A percentile compares a stretch with the other conserved stretches of the same genome.
phyloP scores from a whole-genome alignment of 2,797 vertebrate species.

The Distichodus sexfasciatus region DNA sequence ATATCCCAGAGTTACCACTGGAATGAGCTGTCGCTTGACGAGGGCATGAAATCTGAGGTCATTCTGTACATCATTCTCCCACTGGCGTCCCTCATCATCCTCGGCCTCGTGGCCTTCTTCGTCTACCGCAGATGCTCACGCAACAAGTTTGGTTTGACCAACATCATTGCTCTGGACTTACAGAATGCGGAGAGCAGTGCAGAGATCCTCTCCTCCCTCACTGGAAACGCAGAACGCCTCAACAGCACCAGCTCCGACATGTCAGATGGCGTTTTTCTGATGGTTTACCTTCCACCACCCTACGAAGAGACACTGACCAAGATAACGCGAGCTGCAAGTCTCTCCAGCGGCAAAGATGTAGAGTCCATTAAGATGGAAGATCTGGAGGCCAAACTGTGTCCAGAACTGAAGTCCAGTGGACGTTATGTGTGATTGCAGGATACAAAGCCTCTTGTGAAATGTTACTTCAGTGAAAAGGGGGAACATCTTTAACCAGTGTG shows the following conservation, averaged over 20 bases:
- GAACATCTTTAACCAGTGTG: no score
- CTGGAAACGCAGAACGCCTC: conserved; percentile 59
- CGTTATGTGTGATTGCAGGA: conserved; percentile 50
- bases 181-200: conserved; percentile 58
- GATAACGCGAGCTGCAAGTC: conserved; percentile 68
- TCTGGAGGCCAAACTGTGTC: conserved; percentile 66
- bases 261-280: conserved; percentile 72
- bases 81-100: conserved; percentile 47
- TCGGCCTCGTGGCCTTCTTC: conserved; percentile 52
- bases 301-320: conserved; percentile 85
- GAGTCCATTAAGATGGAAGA: conserved; percentile 67
- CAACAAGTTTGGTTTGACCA: conserved; percentile 61
- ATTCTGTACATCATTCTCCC: conserved; percentile 61
- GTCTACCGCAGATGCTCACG: conserved; percentile 53
- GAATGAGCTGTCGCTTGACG: conserved; percentile 49
- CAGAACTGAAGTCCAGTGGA: conserved; percentile 55
- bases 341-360: conserved; percentile 65
- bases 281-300: conserved; percentile 78
- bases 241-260: conserved; percentile 68
- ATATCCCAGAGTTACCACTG: conserved; percentile 63
- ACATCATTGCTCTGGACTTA: conserved; percentile 64
- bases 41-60: conserved; percentile 50
- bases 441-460: not conserved
- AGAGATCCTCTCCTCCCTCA: conserved; percentile 68
- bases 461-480: not conserved